A percentile compares a stretch with the other conserved stretches of the same genome.
Conservation (phyloP, 1,140 invertebrate genomes). For the Babylonia areolata region DNA sequence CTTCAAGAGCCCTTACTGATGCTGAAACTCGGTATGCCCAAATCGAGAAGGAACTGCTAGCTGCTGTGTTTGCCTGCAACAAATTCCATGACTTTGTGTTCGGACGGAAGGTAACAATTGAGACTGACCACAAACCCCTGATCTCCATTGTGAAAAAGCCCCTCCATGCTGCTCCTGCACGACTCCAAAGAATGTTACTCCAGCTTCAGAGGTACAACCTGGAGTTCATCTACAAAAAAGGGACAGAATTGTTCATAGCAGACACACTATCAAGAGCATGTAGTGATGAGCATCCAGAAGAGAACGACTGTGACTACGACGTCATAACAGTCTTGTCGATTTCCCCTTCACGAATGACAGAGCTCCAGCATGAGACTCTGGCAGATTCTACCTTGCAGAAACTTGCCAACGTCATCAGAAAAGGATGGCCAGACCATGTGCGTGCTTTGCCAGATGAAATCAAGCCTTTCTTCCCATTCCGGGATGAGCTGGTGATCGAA, state of each 20-base stretch:
- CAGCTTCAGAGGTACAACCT: constrained; percentile 56
- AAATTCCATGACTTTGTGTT: constrained; percentile 78
- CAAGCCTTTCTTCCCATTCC: too few species aligned
- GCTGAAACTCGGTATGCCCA: constrained; percentile 76
- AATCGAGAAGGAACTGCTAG: constrained; percentile 77
- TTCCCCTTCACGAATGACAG: too few species aligned
- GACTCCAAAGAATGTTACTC: constrained; percentile 49
- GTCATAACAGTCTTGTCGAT: too few species aligned
- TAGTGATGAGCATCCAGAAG: neutral
- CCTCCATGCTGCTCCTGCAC: constrained; percentile 32
- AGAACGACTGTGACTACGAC: too few species aligned
- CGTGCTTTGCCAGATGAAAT: too few species aligned
- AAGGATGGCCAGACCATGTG: neutral
- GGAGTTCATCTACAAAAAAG: constrained; percentile 42
- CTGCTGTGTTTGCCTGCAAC: constrained; percentile 76
- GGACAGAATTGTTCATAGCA: constrained; percentile 39
- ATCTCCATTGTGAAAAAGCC: constrained; percentile 33
- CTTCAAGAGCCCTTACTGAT: constrained; percentile 70
- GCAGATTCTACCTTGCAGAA: too few species aligned
- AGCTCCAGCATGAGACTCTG: too few species aligned
- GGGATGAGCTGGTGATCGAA: too few species aligned
- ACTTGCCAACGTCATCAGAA: too few species aligned
- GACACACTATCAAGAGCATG: constrained; percentile 41
- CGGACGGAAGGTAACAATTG: constrained; percentile 47
- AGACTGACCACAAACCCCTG: constrained; percentile 53